Conservation (phyloP, 30 jellyfish, hydroid and myxozoan species). For the Euphysa ruthae region DNA sequence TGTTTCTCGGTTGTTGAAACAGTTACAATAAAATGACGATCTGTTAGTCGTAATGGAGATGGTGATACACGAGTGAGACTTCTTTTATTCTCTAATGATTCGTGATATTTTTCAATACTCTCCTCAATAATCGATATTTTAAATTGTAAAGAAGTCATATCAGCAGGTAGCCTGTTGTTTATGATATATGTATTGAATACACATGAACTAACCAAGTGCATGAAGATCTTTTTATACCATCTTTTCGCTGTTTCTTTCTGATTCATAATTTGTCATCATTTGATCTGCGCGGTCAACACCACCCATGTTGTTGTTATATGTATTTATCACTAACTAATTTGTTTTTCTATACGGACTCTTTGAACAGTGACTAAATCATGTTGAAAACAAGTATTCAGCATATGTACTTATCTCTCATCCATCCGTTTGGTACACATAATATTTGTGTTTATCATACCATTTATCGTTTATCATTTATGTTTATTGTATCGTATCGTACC, state of each 20-base stretch:
- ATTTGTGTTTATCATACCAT: too few relatives aligned
- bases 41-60: background rate
- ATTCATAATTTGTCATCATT: background rate
- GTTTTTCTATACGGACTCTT: background rate
- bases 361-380: background rate
- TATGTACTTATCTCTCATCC: background rate
- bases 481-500: constrained; percentile 4
- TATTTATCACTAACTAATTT: background rate
- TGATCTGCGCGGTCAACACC: background rate
- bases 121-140: background rate
- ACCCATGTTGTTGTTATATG: constrained; percentile 5
- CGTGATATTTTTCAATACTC: background rate
- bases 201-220: background rate
- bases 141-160: background rate
- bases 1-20: constrained; percentile 8
- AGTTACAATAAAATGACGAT: constrained; percentile 3
- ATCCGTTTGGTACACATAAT: background rate
- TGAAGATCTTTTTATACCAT: constrained; percentile 1
- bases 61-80: constrained; percentile 1
- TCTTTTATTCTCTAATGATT: background rate
- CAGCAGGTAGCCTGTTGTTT: background rate
- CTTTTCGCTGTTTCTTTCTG: background rate
- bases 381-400: background rate
- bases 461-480: too few relatives aligned
- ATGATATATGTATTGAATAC: background rate